Evolutionary conservation across 2,888 invertebrate genomes (phyloP).

Genomic region (Mesorhabditis spiculigera): DNA sequence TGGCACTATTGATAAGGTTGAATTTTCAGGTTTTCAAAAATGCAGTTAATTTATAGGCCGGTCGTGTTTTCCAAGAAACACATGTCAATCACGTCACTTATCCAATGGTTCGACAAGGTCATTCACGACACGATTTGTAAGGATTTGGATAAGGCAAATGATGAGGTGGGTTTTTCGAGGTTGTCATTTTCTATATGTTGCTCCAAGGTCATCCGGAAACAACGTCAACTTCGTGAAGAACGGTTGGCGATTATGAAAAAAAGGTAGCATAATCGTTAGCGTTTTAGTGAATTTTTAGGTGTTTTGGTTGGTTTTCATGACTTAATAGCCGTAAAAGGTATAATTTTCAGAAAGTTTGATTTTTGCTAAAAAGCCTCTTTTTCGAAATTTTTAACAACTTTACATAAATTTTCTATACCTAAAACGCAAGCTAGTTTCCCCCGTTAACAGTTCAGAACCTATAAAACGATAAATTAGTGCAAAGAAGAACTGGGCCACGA

Average conservation of each 20-base stretch:
- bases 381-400: not conserved
- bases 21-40: not conserved
- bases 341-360: not conserved
- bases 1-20: constrained; percentile 58
- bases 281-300: not conserved
- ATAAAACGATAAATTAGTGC: constrained; percentile 13
- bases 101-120: constrained; percentile 65
- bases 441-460: too few relatives aligned
- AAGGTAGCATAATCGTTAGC: constrained; percentile 46
- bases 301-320: too few relatives aligned
- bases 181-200: constrained; percentile 9
- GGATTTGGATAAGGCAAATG: constrained; percentile 62
- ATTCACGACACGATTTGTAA: constrained; percentile 63
- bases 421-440: too few relatives aligned
- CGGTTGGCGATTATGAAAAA: constrained; percentile 62
- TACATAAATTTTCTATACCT: not conserved
- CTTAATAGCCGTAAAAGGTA: too few relatives aligned
- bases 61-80: constrained; percentile 62
- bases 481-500: constrained; percentile 54
- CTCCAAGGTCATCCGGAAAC: constrained; percentile 57
- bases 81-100: constrained; percentile 61
- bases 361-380: not conserved
- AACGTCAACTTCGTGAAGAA: constrained; percentile 62
- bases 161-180: constrained; percentile 38
- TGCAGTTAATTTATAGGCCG: constrained; percentile 48